phyloP scores from a whole-genome alignment of 2,888 invertebrate species.

The Drosophila neotestacea region DNA sequence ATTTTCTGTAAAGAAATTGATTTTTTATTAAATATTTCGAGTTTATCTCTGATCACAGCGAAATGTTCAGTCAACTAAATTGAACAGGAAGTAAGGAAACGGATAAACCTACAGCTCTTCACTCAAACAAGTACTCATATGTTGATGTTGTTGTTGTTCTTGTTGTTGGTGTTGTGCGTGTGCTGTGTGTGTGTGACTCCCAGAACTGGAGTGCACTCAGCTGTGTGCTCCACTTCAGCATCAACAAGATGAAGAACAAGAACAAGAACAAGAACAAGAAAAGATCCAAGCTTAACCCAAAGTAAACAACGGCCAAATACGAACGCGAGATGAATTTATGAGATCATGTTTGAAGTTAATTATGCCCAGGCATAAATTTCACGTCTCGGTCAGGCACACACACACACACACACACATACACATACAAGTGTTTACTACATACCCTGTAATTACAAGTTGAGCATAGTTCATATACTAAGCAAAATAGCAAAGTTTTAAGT shows the following conservation, averaged over 20 bases:
- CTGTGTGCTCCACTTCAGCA: slow-evolving; percentile 70
- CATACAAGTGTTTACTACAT: not conserved
- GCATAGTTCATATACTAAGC: not conserved
- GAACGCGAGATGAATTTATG: slow-evolving; percentile 80
- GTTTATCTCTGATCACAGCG: not conserved
- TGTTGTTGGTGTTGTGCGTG: slow-evolving; percentile 1
- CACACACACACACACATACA: slow-evolving; percentile 11
- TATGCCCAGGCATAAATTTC: slow-evolving; percentile 79
- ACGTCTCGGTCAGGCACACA: slow-evolving; percentile 42
- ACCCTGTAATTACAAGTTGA: slow-evolving; percentile 14
- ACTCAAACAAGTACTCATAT: not conserved
- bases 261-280: slow-evolving; percentile 18
- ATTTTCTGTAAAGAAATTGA: not conserved
- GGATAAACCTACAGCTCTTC: slow-evolving; percentile 6
- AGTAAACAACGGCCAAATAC: slow-evolving; percentile 67
- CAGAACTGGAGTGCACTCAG: slow-evolving; percentile 59
- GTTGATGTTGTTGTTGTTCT: slow-evolving; percentile 4
- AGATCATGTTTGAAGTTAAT: slow-evolving; percentile 82
- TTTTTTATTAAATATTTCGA: not conserved
- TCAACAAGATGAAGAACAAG: slow-evolving; percentile 17
- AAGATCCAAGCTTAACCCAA: slow-evolving; percentile 47
- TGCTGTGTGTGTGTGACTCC: slow-evolving; percentile 21
- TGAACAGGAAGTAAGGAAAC: slow-evolving; percentile 22
- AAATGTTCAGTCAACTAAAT: not conserved
- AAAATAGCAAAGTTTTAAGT: not conserved